Conservation (phyloP, 2,113 vertebrate species). For the Mus spicilegus region DNA sequence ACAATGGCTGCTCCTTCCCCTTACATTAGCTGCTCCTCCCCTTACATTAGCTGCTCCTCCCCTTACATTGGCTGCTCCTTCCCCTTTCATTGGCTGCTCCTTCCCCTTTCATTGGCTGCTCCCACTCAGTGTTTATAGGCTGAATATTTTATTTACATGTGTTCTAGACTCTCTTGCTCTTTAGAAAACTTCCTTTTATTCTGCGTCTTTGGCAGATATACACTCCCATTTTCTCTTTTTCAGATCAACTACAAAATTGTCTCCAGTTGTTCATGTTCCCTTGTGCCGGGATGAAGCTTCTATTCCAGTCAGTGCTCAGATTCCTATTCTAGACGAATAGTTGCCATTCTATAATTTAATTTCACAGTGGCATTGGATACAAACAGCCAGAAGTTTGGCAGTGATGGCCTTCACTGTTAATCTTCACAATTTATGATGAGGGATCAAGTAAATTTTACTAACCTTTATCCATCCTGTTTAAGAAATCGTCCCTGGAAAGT, state of each 20-base stretch:
- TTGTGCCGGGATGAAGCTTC: not conserved
- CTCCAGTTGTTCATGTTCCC: not conserved
- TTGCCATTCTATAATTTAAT: not conserved
- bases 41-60: too few species aligned
- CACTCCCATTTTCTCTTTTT: not conserved
- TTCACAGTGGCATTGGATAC: not conserved
- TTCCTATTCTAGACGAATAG: not conserved
- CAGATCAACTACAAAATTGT: not conserved
- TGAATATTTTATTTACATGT: not conserved
- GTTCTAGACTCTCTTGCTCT: not conserved
- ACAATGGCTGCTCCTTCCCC: too few species aligned
- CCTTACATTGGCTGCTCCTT: too few species aligned
- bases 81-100: too few species aligned
- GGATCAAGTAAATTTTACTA: not conserved
- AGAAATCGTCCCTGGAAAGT: not conserved
- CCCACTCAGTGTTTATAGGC: not conserved
- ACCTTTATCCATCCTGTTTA: not conserved
- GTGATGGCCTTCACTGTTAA: not conserved
- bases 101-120: too few species aligned
- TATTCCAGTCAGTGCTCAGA: not conserved
- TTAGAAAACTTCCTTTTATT: not conserved
- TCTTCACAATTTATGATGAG: not conserved
- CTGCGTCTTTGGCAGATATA: not conserved
- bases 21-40: too few species aligned
- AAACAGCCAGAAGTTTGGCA: not conserved